Percentiles rank a stretch among this genome's conserved stretches.
phyloP scores from a whole-genome alignment of 2,888 invertebrate genomes.

The Meiosimyza decipiens region DNA sequence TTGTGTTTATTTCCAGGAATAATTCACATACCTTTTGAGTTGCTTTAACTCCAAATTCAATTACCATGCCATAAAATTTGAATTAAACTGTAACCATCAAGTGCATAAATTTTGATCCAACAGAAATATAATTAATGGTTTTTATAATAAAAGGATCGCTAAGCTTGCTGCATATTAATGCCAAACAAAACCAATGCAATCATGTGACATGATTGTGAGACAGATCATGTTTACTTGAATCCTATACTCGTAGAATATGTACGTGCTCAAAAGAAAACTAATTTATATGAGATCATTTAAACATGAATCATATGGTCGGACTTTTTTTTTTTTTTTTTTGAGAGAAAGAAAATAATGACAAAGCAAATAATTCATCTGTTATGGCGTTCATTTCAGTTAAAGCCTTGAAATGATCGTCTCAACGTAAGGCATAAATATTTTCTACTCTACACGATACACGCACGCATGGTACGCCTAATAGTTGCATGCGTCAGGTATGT shows the following conservation, averaged over 20 bases:
- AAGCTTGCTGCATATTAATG: conserved; percentile 4
- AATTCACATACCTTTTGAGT: no score
- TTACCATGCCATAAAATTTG: conserved; percentile 9
- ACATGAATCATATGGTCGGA: conserved; percentile 22
- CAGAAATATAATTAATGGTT: conserved; percentile 22
- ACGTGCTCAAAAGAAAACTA: no score
- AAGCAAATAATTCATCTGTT: conserved; percentile 14
- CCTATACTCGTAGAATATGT: no score
- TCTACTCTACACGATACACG: no score
- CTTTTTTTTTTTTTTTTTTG: not conserved
- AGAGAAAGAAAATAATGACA: conserved; percentile 9
- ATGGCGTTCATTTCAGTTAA: conserved; percentile 15
- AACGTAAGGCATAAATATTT: no score
- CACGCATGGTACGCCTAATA: no score
- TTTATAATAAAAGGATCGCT: conserved; percentile 23
- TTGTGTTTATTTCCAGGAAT: no score
- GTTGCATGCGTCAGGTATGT: no score
- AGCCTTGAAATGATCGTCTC: not conserved
- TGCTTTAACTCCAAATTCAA: not conserved
- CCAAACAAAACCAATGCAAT: no score
- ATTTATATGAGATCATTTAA: not conserved
- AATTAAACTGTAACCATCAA: conserved; percentile 19
- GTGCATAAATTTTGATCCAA: not conserved
- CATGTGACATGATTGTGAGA: no score
- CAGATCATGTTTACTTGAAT: no score